Evolutionary conservation across 1,140 invertebrate species (phyloP), one percentile per base, ranked within the genome.

Genomic region (Ericerus pela): DNA sequence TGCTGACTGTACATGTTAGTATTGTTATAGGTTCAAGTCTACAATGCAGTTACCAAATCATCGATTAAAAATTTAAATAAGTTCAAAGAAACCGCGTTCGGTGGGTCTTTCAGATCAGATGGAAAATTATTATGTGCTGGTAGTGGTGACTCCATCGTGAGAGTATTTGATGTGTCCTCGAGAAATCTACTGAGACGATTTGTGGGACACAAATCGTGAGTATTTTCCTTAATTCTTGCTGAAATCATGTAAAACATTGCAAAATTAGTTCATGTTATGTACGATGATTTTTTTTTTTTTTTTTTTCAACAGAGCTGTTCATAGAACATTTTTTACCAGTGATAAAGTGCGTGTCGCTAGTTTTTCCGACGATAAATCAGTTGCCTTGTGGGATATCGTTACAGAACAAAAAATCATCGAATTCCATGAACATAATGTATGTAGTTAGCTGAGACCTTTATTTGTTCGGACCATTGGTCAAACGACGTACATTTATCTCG

Each of bases 361-460:
- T 64, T 95, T 90, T 68, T 89, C 89, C 6, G 93, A 98, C 73
- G 94, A 99, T 68, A 93, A 91, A 70, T 77, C 81, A n/a, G 78
- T 88, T 6, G 74, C 75, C 59, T 60, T 95, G 10, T 96, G 91
- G 90, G 92, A 97, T 66, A 84, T 97, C 65, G 74, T 85, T 4
- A 85, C 76, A 62, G 88, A 94, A 69, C 78, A 80, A 61, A 72
- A 77, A 6, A 18, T 38, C 4, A 14, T 38, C 14, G 20, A 38
- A 18, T 38, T 16, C 20, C 4, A n/a, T 16, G 36, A 38, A 18
- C 36, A 38, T 38, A 38, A 38, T 38, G 36, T 38, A 38, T 16
- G 14, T 33, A 10, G 31, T 33, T 33, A 33, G 8, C n/a, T 33
- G 31, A 33, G n/a, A 10, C 30, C 8, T n/a, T 8, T 10, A 33